These are phyloP conservation scores for Cirrhinus molitorella DNA, from an alignment of 2,797 vertebrate genomes.

Conservation along the genomic window DNA sequence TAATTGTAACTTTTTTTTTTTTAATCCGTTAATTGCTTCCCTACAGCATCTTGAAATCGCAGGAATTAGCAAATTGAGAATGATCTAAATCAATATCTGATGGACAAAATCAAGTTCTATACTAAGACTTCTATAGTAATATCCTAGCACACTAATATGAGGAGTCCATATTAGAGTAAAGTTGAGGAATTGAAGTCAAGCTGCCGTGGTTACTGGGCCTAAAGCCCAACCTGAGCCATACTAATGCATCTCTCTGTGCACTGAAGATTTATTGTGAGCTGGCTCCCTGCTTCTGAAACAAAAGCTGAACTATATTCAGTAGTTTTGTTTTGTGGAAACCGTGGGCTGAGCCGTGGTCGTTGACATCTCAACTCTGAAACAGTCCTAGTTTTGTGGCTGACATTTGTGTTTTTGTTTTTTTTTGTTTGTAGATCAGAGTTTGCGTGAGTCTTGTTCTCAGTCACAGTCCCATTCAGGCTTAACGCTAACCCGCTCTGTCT, in stretches of 20 bases:
- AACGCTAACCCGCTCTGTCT: slow-evolving; percentile 6
- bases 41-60: too few relatives aligned
- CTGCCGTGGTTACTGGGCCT: neutral
- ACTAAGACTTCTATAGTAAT: neutral
- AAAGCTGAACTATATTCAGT: slow-evolving; percentile 17
- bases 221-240: neutral
- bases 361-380: slow-evolving; percentile 25
- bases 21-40: too few relatives aligned
- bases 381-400: neutral
- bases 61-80: too few relatives aligned
- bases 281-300: neutral
- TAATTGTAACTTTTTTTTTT: too few relatives aligned
- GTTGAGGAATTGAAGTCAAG: neutral
- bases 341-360: neutral
- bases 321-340: neutral
- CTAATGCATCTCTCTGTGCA: neutral
- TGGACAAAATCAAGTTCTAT: neutral
- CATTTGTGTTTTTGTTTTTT: neutral
- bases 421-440: slow-evolving; percentile 1
- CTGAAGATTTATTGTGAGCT: neutral
- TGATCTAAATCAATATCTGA: too few relatives aligned
- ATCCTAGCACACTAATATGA: neutral
- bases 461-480: neutral
- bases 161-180: slow-evolving; percentile 5
- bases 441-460: neutral